phyloP scores from a whole-genome alignment of 2,888 invertebrate species.

The Allolobophora icterica region DNA sequence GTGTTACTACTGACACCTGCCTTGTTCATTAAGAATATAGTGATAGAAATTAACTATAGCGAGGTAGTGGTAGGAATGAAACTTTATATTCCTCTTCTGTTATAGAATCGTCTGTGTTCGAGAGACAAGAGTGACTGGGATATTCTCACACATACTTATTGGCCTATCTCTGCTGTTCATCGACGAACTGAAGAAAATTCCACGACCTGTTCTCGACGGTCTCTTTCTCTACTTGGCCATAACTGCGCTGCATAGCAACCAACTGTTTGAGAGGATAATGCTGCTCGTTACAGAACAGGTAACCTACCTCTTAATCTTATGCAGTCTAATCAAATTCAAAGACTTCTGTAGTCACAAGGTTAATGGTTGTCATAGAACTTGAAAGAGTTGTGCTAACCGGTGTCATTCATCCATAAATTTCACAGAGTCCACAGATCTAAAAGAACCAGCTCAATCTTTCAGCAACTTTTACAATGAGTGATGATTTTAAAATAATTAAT shows the following conservation, averaged over 20 bases:
- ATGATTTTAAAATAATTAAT: background rate
- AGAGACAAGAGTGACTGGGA: slow-evolving; percentile 70
- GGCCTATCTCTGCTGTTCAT: slow-evolving; percentile 70
- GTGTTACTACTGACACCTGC: background rate
- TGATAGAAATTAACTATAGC: background rate
- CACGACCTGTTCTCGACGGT: slow-evolving; percentile 69
- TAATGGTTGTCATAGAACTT: background rate
- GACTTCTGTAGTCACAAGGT: background rate
- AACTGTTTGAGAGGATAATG: slow-evolving; percentile 70
- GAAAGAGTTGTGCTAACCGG: background rate
- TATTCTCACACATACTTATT: slow-evolving; percentile 70
- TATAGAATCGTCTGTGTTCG: slow-evolving; percentile 68
- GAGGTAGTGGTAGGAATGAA: background rate
- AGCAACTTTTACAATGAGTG: too few species aligned
- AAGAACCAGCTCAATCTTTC: background rate
- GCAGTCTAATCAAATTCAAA: background rate
- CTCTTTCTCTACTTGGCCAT: slow-evolving; percentile 71
- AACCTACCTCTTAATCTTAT: background rate
- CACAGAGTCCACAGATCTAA: background rate
- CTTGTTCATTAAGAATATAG: too few species aligned
- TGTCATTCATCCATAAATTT: background rate
- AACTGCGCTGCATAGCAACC: slow-evolving; percentile 70
- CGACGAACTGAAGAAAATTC: slow-evolving; percentile 66
- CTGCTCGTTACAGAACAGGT: slow-evolving; percentile 71
- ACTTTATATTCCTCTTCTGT: background rate